phyloP scores from a whole-genome alignment of 2,113 vertebrate genomes.

The human region GRCh38 chr5:31048001-31048500 shows the following conservation, averaged over 20 bases:
- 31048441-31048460: background rate
- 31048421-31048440: background rate
- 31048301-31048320: constrained; percentile 48
- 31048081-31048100: background rate
- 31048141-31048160: constrained; percentile 40
- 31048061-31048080: constrained; percentile 2
- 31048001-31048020: constrained; percentile 56
- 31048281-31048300: constrained; percentile 40
- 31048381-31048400: background rate
- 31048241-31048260: background rate
- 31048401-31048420: background rate
- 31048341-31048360: background rate
- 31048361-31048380: background rate
- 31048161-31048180: constrained; percentile 45
- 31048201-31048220: constrained; percentile 50
- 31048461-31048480: background rate
- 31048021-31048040: constrained; percentile 57
- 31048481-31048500: background rate
- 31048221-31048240: constrained; percentile 30
- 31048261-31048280: constrained; percentile 48
- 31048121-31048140: constrained; percentile 39
- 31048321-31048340: background rate
- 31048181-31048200: constrained; percentile 33
- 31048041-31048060: constrained; percentile 47
- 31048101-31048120: background rate